Percentiles rank a stretch among this genome's conserved stretches.
These are phyloP conservation scores for Pempheris klunzingeri DNA, from an alignment of 2,797 vertebrate genomes.

Conservation along the genomic window DNA sequence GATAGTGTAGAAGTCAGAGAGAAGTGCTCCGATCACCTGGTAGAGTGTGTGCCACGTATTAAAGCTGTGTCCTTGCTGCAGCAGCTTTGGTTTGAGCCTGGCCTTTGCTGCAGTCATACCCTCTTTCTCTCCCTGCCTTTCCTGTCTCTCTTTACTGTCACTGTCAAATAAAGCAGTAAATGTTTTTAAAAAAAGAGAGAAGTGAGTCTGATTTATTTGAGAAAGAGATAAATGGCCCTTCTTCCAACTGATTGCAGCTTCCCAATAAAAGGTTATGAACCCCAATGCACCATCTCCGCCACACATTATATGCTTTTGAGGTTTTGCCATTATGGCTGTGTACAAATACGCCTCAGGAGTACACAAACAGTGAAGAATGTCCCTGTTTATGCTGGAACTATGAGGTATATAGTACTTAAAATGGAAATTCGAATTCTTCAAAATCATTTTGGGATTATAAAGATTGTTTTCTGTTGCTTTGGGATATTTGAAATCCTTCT, in stretches of 20 bases:
- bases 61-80: too few species aligned
- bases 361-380: conserved; percentile 3
- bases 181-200: too few species aligned
- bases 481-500: conserved; percentile 76
- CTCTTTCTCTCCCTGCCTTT: too few species aligned
- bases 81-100: too few species aligned
- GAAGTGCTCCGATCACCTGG: too few species aligned
- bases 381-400: conserved; percentile 28
- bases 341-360: conserved; percentile 44
- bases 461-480: conserved; percentile 74
- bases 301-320: conserved; percentile 49
- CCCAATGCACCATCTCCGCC: conserved; percentile 32
- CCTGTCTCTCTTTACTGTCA: too few species aligned
- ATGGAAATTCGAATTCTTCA: conserved; percentile 59
- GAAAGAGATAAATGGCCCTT: conserved; percentile 27
- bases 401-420: conserved; percentile 49
- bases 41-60: too few species aligned
- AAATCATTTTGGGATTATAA: conserved; percentile 74
- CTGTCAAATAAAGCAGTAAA: too few species aligned
- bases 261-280: conserved; percentile 46
- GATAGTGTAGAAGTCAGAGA: neutral
- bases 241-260: conserved; percentile 13
- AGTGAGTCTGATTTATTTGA: conserved; percentile 39
- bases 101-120: too few species aligned
- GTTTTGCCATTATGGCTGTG: conserved; percentile 46